Conservation (phyloP, 2,888 invertebrate genomes). For the Cataglyphis livida region DNA sequence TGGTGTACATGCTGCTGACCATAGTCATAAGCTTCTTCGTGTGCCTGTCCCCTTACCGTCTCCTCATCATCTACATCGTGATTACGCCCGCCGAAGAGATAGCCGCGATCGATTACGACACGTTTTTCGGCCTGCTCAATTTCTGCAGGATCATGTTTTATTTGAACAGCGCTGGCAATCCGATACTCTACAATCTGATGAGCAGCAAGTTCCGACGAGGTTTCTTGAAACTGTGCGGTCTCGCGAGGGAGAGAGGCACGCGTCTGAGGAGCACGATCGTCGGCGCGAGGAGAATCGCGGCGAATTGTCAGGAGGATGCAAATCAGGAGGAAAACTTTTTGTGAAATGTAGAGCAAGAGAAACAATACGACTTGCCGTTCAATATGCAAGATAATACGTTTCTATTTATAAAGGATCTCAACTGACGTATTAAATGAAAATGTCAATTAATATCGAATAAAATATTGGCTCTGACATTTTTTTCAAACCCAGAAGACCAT, state of each 20-base stretch:
- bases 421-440: background rate
- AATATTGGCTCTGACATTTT: background rate
- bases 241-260: conserved; percentile 85
- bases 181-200: conserved; percentile 96
- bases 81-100: conserved; percentile 90
- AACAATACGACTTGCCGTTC: background rate
- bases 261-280: conserved; percentile 86
- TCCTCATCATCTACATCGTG: conserved; percentile 94
- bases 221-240: conserved; percentile 90
- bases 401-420: background rate
- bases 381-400: background rate
- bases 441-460: background rate
- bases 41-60: conserved; percentile 94
- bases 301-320: conserved; percentile 79
- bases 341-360: conserved; percentile 58
- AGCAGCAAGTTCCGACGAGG: conserved; percentile 95
- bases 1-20: conserved; percentile 94
- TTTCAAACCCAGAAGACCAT: background rate
- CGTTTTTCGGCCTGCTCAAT: conserved; percentile 93
- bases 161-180: conserved; percentile 96
- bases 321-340: conserved; percentile 81
- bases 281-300: conserved; percentile 67
- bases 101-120: conserved; percentile 90
- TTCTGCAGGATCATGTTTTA: conserved; percentile 95
- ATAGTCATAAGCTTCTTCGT: conserved; percentile 95